These are phyloP conservation scores for Athripsodes cinereus DNA, from an alignment of 2,888 invertebrate genomes.

Conservation along the genomic window DNA sequence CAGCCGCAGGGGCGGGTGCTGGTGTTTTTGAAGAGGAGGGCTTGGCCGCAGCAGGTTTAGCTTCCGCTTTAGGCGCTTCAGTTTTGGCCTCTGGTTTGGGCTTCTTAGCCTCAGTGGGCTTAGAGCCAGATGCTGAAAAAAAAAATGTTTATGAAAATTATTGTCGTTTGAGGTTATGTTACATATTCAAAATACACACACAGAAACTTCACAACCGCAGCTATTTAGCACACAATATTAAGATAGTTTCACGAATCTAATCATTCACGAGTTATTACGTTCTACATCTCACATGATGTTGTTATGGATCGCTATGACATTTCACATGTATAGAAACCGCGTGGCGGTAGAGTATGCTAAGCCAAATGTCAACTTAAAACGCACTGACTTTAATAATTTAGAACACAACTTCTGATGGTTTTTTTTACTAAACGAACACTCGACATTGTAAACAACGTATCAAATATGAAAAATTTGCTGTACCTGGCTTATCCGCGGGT, in stretches of 20 bases:
- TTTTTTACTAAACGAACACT: constrained; percentile 7
- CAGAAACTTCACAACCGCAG: background rate
- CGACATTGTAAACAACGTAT: background rate
- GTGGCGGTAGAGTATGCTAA: constrained; percentile 29
- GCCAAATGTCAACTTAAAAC: background rate
- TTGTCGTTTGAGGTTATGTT: background rate
- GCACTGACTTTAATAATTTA: background rate
- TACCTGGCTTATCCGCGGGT: constrained; percentile 81
- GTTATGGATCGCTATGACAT: constrained; percentile 9
- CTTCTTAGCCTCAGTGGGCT: constrained; percentile 44
- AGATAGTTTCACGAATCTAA: no score
- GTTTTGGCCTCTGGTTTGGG: constrained; percentile 36
- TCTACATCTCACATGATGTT: no score
- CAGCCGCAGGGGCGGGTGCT: constrained; percentile 38
- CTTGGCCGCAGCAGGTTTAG: constrained; percentile 31
- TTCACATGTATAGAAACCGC: constrained; percentile 32
- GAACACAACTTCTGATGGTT: background rate
- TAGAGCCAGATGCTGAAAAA: constrained; percentile 38
- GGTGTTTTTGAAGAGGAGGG: constrained; percentile 32
- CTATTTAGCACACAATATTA: no score
- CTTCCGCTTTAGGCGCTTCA: constrained; percentile 44
- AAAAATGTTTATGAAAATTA: constrained; percentile 1
- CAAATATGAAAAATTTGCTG: constrained; percentile 24
- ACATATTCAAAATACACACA: background rate
- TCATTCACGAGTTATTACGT: no score